Evolutionary conservation across 2,888 invertebrate species (phyloP).

Genomic region (Ptychoptera contaminata): DNA sequence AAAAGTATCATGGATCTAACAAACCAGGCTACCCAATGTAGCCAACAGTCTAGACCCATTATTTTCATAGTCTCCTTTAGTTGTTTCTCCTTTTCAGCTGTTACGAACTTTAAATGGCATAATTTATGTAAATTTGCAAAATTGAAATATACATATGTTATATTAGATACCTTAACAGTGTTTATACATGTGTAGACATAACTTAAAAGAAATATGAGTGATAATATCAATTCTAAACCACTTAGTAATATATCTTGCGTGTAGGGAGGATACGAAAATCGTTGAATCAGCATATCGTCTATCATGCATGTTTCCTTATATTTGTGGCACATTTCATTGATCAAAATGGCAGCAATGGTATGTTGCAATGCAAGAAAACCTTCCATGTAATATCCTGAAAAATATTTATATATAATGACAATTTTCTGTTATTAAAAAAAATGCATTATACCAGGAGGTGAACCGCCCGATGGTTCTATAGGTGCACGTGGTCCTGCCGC

Average conservation of each 20-base stretch:
- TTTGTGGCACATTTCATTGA: too few species aligned
- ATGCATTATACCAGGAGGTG: too few species aligned
- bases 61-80: slow-evolving; percentile 81
- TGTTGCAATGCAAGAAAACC: too few species aligned
- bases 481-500: too few species aligned
- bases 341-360: too few species aligned
- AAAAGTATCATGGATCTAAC: slow-evolving; percentile 56
- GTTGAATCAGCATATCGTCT: slow-evolving; percentile 18
- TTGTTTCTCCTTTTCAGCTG: slow-evolving; percentile 44
- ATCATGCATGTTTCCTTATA: too few species aligned
- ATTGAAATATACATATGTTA: background rate
- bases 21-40: slow-evolving; percentile 81
- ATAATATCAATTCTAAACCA: slow-evolving; percentile 48
- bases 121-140: too few species aligned
- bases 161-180: slow-evolving; percentile 42
- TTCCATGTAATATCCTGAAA: too few species aligned
- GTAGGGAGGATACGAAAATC: slow-evolving; percentile 62
- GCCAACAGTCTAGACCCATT: slow-evolving; percentile 71
- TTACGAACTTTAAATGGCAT: slow-evolving; percentile 26
- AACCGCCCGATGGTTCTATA: too few species aligned
- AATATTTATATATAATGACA: too few species aligned
- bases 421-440: too few species aligned
- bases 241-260: slow-evolving; percentile 48
- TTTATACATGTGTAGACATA: slow-evolving; percentile 68
- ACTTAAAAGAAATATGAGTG: slow-evolving; percentile 61